phyloP scores from a whole-genome alignment of 1,140 invertebrate species.

The Brevipalpus yothersi region DNA sequence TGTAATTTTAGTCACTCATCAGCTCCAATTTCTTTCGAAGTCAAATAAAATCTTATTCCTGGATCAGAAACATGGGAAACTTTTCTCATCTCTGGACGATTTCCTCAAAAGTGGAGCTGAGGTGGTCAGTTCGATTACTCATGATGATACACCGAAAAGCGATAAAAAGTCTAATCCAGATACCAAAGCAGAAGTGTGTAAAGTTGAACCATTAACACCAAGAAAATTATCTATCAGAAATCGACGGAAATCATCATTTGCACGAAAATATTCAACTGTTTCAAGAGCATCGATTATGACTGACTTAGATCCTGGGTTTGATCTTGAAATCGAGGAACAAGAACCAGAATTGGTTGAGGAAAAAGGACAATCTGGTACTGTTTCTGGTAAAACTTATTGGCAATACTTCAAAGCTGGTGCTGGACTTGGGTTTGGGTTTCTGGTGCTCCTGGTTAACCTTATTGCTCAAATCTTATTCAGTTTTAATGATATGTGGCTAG shows the following conservation, averaged over 20 bases:
- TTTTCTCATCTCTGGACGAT: constrained; percentile 1
- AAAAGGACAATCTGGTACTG: constrained; percentile 7
- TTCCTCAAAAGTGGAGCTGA: neutral
- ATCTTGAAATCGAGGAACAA: neutral
- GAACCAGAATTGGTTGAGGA: constrained; percentile 9
- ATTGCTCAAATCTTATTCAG: constrained; percentile 12
- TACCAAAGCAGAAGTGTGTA: neutral
- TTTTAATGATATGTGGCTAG: constrained; percentile 12
- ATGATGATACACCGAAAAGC: neutral
- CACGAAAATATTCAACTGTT: neutral
- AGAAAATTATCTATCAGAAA: neutral
- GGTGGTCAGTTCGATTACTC: neutral
- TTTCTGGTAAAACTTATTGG: constrained; percentile 7
- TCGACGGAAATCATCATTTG: neutral
- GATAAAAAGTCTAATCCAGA: neutral
- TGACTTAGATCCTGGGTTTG: neutral
- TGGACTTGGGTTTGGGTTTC: neutral
- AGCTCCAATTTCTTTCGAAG: constrained; percentile 22
- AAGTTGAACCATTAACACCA: neutral
- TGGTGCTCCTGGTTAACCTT: neutral
- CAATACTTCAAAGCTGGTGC: constrained; percentile 2
- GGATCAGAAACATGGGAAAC: constrained; percentile 18
- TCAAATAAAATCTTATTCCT: constrained; percentile 6
- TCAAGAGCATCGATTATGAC: neutral
- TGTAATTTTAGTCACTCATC: constrained; percentile 36